Evolutionary conservation across 2,888 invertebrate genomes (phyloP).

Genomic region (Caenorhabditis drosophilae): DNA sequence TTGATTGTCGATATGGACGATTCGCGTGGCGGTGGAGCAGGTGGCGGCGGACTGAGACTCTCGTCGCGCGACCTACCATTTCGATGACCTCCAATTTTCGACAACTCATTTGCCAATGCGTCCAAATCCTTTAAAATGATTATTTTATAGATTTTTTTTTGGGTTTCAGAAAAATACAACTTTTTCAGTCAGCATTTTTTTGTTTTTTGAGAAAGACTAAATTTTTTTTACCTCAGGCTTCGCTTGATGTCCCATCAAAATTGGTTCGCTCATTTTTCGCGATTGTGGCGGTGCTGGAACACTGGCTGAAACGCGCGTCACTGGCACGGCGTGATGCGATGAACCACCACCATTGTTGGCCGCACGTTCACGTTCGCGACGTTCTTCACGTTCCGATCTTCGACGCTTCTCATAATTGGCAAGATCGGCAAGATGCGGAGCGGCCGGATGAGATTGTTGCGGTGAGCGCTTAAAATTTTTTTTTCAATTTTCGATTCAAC

Average conservation of each 20-base stretch:
- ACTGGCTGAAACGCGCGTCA: constrained; percentile 44
- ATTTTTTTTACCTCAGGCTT: constrained; percentile 54
- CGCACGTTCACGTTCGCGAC: constrained; percentile 38
- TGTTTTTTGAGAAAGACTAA: not conserved
- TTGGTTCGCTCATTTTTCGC: constrained; percentile 65
- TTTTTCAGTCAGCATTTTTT: too few species aligned
- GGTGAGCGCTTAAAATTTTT: constrained; percentile 42
- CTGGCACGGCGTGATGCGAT: constrained; percentile 44
- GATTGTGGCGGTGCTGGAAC: constrained; percentile 52
- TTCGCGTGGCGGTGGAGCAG: constrained; percentile 68
- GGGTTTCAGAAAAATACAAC: not conserved
- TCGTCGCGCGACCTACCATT: constrained; percentile 40
- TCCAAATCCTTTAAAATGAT: constrained; percentile 83
- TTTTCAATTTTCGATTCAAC: not conserved
- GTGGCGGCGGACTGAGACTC: constrained; percentile 64
- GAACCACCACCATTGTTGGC: too few species aligned
- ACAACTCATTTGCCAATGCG: constrained; percentile 91
- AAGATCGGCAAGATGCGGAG: constrained; percentile 65
- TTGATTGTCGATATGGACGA: constrained; percentile 55
- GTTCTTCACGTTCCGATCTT: constrained; percentile 41
- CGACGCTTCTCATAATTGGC: constrained; percentile 56
- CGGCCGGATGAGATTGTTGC: constrained; percentile 64
- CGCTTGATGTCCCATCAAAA: constrained; percentile 58
- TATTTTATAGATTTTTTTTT: not conserved
- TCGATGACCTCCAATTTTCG: constrained; percentile 79